Evolutionary conservation across 1,140 invertebrate genomes (phyloP), one percentile per base, ranked within the genome.

Genomic region (Steinernema feltiae): DNA sequence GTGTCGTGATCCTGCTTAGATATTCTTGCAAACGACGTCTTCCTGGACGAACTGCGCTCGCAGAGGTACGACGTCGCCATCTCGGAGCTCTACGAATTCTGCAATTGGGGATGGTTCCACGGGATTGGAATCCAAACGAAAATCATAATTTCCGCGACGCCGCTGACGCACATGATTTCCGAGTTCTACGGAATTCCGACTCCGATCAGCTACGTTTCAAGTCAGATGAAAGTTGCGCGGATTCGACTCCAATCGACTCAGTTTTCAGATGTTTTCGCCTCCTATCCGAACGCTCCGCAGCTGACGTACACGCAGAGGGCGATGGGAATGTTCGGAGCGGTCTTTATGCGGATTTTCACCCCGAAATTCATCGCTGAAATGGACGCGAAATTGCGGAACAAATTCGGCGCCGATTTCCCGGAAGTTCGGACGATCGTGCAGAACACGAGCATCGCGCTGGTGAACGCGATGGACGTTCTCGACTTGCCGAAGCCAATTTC

Each of bases 401-500:
- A 30, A 17, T 69, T 69, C 69, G 69, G 69, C 21, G 24, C 24
- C 24, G 69, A 69, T 21, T 69, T 69, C 21, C 69, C 69, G 7
- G 69, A 69, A 7, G 69, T 69, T 21, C 7, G 17, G 7, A 17
- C 17, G 7, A 27, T 69, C 24, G 21, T 30, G 7, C 24, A 24
- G 24, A 69, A 69, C 24, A 27, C 69, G 24, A 27, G 31, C 31
- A n/a, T 71, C 15, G 30, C 12, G 15, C 30, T 71, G 17, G 21
- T 69, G 7, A 69, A 69, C 30, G 30, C 24, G 7, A 30, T 27
- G 7, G 69, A 69, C 24, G 24, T 69, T 7, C 30, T 69, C 7
- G 69, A 69, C 69, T 21, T 27, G 7, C 69, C 70, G 2, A 71
- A 46, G 70, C 70, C 70, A 24, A 71, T 31, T 3, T 71, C 35